These are phyloP conservation scores for Salarias fasciatus DNA, from an alignment of 2,797 vertebrate genomes.

Conservation along the genomic window DNA sequence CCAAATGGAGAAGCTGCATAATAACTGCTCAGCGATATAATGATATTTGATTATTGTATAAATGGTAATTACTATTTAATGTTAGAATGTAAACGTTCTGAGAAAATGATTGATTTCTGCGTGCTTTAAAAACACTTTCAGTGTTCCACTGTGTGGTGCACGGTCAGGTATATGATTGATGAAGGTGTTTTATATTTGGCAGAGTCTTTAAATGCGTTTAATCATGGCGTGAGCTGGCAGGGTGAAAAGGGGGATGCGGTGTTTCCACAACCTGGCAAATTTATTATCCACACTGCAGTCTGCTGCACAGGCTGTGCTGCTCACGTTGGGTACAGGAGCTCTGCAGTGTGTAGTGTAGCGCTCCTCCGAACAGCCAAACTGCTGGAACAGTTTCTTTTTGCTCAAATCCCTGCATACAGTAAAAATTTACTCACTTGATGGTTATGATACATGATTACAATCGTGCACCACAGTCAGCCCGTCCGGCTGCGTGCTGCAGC, in stretches of 20 bases:
- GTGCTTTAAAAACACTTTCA: too few species aligned
- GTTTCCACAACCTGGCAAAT: constrained; percentile 20
- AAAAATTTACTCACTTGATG: neutral
- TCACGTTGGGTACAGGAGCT: constrained; percentile 13
- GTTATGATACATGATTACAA: neutral
- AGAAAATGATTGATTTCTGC: too few species aligned
- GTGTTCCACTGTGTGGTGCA: neutral
- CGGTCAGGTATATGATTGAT: neutral
- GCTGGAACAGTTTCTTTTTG: neutral
- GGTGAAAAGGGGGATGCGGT: neutral
- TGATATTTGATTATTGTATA: too few species aligned
- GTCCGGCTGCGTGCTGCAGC: neutral
- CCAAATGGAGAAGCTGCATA: too few species aligned
- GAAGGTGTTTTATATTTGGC: constrained; percentile 6
- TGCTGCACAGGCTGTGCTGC: constrained; percentile 26
- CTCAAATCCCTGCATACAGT: neutral
- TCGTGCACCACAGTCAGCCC: neutral
- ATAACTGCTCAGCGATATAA: too few species aligned
- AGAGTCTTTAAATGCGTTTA: constrained; percentile 1
- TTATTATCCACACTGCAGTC: constrained; percentile 33
- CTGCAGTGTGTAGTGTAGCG: constrained; percentile 13
- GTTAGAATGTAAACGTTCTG: too few species aligned
- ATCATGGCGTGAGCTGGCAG: constrained; percentile 2
- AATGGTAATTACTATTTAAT: too few species aligned
- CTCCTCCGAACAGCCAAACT: constrained; percentile 5